Percentiles rank a stretch among this genome's conserved stretches.
These are phyloP conservation scores for Erynnis tages DNA, from an alignment of 2,888 invertebrate species.

Conservation along the genomic window DNA sequence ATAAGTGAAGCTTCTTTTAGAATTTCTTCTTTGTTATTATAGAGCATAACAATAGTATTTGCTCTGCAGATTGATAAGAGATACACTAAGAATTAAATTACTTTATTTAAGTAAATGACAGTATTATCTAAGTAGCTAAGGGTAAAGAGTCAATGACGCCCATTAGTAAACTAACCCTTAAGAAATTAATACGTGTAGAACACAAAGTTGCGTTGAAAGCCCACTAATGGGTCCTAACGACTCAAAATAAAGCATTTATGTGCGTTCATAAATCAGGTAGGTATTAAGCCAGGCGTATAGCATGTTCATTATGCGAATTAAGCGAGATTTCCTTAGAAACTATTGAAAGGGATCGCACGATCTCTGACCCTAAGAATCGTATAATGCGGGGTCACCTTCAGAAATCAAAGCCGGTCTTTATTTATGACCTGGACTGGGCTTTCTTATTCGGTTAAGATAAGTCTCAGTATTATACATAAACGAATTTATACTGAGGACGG, in stretches of 20 bases:
- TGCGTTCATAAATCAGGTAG: conserved; percentile 38
- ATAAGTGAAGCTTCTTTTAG: no score
- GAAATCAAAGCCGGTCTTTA: conserved; percentile 75
- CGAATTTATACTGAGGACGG: conserved; percentile 67
- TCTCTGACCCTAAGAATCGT: conserved; percentile 56
- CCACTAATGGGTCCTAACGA: conserved; percentile 39
- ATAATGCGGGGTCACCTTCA: conserved; percentile 67
- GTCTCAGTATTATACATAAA: conserved; percentile 66
- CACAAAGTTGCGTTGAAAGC: conserved; percentile 36
- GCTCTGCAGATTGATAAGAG: no score
- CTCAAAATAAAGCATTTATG: conserved; percentile 40
- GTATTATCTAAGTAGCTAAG: no score
- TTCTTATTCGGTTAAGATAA: conserved; percentile 66
- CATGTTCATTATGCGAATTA: conserved; percentile 69
- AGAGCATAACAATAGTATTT: no score
- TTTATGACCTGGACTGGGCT: conserved; percentile 71
- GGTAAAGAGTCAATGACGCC: not conserved
- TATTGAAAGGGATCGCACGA: conserved; percentile 70
- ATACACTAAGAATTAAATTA: no score
- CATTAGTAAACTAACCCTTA: conserved; percentile 44
- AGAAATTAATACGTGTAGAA: conserved; percentile 51
- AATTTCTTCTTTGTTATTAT: no score
- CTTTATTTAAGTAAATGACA: no score
- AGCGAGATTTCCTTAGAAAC: conserved; percentile 65
- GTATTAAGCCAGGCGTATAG: conserved; percentile 53